Conservation (phyloP, 2,113 vertebrate genomes). For the Xenopus borealis region DNA sequence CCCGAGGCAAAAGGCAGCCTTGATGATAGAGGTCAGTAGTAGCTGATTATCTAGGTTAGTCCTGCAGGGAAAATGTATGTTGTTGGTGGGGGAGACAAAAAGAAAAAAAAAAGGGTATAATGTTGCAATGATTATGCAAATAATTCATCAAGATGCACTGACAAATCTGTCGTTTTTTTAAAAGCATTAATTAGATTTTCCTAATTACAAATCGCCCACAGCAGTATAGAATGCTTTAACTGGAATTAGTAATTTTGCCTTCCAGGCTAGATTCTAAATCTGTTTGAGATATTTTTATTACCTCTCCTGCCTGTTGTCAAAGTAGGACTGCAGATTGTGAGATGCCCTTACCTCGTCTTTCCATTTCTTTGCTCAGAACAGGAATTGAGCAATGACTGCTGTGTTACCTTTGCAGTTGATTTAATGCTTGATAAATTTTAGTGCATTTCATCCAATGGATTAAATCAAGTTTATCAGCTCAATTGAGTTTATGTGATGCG, state of each 20-base stretch:
- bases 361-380: neutral
- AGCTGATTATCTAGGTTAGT: neutral
- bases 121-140: slow-evolving; percentile 35
- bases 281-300: slow-evolving; percentile 30
- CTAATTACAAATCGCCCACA: slow-evolving; percentile 42
- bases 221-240: slow-evolving; percentile 24
- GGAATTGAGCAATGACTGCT: neutral
- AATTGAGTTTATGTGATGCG: slow-evolving; percentile 6
- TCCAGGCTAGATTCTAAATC: slow-evolving; percentile 15
- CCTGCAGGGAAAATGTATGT: neutral
- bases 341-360: slow-evolving; percentile 14
- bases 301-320: slow-evolving; percentile 4
- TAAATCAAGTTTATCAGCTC: slow-evolving; percentile 22
- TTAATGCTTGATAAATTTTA: slow-evolving; percentile 30
- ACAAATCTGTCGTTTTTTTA: slow-evolving; percentile 31
- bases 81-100: neutral
- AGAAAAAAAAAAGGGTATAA: neutral
- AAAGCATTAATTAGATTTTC: slow-evolving; percentile 43
- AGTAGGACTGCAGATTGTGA: slow-evolving; percentile 25
- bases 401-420: slow-evolving; percentile 20
- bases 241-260: slow-evolving; percentile 32
- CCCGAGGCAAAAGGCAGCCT: neutral
- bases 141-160: slow-evolving; percentile 29
- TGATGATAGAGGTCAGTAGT: slow-evolving; percentile 14
- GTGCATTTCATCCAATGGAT: slow-evolving; percentile 33